These are phyloP conservation scores for Dromius quadrimaculatus DNA, from an alignment of 2,888 invertebrate genomes.

Conservation along the genomic window DNA sequence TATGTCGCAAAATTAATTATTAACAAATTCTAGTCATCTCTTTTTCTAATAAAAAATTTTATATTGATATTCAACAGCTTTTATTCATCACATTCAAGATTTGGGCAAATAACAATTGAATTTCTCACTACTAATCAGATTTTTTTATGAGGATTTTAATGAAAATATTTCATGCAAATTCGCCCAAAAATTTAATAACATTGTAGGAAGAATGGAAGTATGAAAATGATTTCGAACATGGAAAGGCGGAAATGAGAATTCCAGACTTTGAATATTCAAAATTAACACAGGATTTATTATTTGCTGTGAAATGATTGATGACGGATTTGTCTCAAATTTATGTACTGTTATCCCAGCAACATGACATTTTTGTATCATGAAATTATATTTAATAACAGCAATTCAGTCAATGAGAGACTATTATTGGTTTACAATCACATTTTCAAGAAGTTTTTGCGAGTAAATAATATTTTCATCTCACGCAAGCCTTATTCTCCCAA, in stretches of 20 bases:
- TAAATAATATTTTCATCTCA: no score
- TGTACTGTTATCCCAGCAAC: no score
- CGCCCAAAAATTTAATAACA: constrained; percentile 23
- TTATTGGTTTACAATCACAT: no score
- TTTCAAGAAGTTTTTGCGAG: no score
- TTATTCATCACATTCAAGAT: not conserved
- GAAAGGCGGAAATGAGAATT: not conserved
- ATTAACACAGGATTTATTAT: constrained; percentile 6
- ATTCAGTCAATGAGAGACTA: no score
- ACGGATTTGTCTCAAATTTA: no score
- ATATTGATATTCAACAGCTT: not conserved
- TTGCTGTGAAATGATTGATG: constrained; percentile 3
- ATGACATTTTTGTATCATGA: no score
- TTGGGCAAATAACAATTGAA: not conserved
- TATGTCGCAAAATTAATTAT: not conserved
- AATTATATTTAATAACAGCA: no score
- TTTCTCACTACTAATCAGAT: constrained; percentile 2
- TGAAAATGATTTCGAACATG: constrained; percentile 12
- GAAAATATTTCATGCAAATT: not conserved
- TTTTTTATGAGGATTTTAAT: constrained; percentile 20
- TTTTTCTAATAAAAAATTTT: constrained; percentile 2
- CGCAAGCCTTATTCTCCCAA: no score
- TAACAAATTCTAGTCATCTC: not conserved
- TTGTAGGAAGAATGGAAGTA: not conserved
- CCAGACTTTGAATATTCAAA: constrained; percentile 22